A percentile compares a stretch with the other conserved stretches of the same genome.
These are phyloP conservation scores for Ageneiosus marmoratus DNA, from an alignment of 2,113 vertebrate genomes.

Conservation along the genomic window DNA sequence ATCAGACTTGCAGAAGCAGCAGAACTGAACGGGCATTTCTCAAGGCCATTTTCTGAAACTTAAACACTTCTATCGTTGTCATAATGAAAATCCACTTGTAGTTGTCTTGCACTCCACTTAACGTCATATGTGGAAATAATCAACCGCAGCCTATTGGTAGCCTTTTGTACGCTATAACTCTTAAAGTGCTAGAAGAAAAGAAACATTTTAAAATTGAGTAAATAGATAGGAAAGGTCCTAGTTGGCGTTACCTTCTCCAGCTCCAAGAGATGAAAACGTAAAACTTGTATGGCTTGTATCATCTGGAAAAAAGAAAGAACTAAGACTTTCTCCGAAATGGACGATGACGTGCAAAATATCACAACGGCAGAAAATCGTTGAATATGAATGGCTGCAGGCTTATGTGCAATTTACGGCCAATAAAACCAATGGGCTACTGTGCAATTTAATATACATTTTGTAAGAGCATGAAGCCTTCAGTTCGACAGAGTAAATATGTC, in stretches of 20 bases:
- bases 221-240: constrained; percentile 73
- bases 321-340: not conserved
- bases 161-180: constrained; percentile 96
- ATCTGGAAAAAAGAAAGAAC: constrained; percentile 76
- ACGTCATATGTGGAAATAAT: constrained; percentile 89
- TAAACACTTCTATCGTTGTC: not conserved
- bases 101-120: constrained; percentile 91
- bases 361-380: not conserved
- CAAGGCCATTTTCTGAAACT: not conserved
- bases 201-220: constrained; percentile 83
- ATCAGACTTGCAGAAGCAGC: not conserved
- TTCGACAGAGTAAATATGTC: not conserved
- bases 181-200: constrained; percentile 84
- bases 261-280: constrained; percentile 99
- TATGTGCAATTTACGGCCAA: not conserved
- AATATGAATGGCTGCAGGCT: not conserved
- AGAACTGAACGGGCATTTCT: not conserved
- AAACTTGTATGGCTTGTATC: constrained; percentile 99
- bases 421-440: not conserved
- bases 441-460: constrained; percentile 7
- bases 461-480: constrained; percentile 56
- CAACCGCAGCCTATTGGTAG: constrained; percentile 81
- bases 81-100: constrained; percentile 78
- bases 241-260: constrained; percentile 93
- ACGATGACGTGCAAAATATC: not conserved